Evolutionary conservation across 2,888 invertebrate species (phyloP).

Genomic region (Tenthredo scrophulariae): DNA sequence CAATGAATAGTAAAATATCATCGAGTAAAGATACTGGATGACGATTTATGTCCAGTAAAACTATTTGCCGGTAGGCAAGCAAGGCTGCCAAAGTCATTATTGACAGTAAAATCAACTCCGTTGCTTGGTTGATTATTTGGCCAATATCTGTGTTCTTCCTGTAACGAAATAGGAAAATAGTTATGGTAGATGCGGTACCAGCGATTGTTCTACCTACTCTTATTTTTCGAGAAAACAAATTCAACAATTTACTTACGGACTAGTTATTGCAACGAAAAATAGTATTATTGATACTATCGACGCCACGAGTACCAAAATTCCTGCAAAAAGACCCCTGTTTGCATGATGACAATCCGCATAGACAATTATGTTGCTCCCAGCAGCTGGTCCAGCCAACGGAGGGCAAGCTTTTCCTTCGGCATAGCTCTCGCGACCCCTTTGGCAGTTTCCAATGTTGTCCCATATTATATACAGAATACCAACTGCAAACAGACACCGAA

Average conservation of each 20-base stretch:
- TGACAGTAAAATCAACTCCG: conserved; percentile 80
- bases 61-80: conserved; percentile 83
- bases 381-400: conserved; percentile 45
- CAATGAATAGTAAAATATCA: conserved; percentile 85
- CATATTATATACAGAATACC: conserved; percentile 88
- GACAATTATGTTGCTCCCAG: conserved; percentile 81
- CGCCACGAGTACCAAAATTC: conserved; percentile 82
- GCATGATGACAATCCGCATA: conserved; percentile 89
- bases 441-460: conserved; percentile 85
- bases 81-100: conserved; percentile 82
- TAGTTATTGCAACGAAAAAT: conserved; percentile 81
- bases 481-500: conserved; percentile 78
- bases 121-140: conserved; percentile 79
- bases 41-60: conserved; percentile 84
- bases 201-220: background rate
- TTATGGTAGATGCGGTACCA: background rate
- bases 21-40: conserved; percentile 84
- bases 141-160: conserved; percentile 80
- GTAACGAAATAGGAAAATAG: conserved; percentile 65
- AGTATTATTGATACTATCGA: conserved; percentile 81
- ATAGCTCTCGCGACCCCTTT: conserved; percentile 67
- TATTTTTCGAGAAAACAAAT: background rate
- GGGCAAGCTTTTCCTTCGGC: conserved; percentile 49
- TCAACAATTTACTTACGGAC: conserved; percentile 75
- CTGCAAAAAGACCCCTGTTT: conserved; percentile 87